Base-by-base conservation (phyloP, 2,113 vertebrate species). In the Pseudorectes ferrugineus region DNA sequence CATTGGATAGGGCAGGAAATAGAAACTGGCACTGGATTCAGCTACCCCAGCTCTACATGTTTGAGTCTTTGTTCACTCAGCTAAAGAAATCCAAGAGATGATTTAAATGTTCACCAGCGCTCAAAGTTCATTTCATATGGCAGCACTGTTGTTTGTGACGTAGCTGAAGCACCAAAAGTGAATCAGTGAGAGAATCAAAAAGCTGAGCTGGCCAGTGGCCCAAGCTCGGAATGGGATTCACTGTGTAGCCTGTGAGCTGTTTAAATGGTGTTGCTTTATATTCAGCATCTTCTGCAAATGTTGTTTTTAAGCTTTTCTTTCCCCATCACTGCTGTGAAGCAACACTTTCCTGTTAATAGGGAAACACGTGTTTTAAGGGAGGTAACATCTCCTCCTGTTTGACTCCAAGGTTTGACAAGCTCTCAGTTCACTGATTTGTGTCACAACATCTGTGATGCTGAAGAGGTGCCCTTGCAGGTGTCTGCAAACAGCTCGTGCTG, bases 391-490 rank as follows among this genome's bases (percentile, higher is more conserved):
- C 52, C 35, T 92, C 70, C 31, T 20, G n/a, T 66, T 62, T 81
- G 72, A 85, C 59, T 71, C 18, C 42, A 73, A 58, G 81, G 48
- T 87, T 88, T 80, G 48, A 80, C 74, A 88, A 6, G 22, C 29
- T 87, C 77, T 88, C 76, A 59, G 70, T 82, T 92, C 61, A 67
- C 54, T 87, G 76, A 29, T 79, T 89, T 93, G 58, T 67, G 72
- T 90, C 88, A 79, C 52, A 85, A 80, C 87, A 85, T 77, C 77
- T 90, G 83, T 74, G 92, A 86, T 94, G 73, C 88, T 92, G 73
- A 85, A 86, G 80, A 80, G 79, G 55, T 80, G 67, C 72, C 72
- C 42, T 67, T 85, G 85, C 85, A 80, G 82, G 65, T 88, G 40
- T 70, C 43, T 48, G 10, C 70, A 63, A 35, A 42, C 42, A 92